phyloP scores from a whole-genome alignment of 2,113 vertebrate genomes.

The Serilophus lunatus region DNA sequence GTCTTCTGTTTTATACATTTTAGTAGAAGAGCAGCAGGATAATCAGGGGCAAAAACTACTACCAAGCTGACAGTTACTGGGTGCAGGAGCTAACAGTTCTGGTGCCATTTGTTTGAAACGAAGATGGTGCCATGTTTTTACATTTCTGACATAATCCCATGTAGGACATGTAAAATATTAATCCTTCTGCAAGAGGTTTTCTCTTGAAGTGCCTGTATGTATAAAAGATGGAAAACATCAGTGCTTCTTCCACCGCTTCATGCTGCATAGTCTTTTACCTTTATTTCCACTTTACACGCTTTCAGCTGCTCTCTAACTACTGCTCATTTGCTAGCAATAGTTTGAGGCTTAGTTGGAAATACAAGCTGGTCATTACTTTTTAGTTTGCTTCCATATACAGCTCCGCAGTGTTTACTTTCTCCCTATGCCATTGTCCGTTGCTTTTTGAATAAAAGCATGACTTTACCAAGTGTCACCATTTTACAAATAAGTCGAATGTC shows the following conservation, averaged over 20 bases:
- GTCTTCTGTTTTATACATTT: neutral
- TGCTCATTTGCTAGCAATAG: neutral
- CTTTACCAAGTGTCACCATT: too few relatives aligned
- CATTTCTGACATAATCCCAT: neutral
- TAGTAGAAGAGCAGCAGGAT: neutral
- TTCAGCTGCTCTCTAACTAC: constrained; percentile 57
- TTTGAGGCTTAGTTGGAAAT: constrained; percentile 11
- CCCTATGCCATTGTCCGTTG: neutral
- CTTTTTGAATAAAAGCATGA: neutral
- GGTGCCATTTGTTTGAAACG: neutral
- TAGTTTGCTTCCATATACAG: constrained; percentile 12
- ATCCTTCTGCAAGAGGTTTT: constrained; percentile 21
- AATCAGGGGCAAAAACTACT: neutral
- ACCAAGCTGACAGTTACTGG: neutral
- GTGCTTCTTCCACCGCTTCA: neutral
- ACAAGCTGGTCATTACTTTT: neutral
- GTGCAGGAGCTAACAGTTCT: neutral
- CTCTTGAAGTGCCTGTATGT: neutral
- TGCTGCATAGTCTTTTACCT: constrained; percentile 57
- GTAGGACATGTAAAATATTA: neutral
- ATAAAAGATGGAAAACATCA: neutral
- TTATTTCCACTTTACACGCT: constrained; percentile 37
- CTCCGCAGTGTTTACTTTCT: neutral
- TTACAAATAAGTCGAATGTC: too few relatives aligned
- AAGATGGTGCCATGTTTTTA: neutral